phyloP scores from a whole-genome alignment of 2,113 vertebrate genomes.

The Oryzias javanicus region DNA sequence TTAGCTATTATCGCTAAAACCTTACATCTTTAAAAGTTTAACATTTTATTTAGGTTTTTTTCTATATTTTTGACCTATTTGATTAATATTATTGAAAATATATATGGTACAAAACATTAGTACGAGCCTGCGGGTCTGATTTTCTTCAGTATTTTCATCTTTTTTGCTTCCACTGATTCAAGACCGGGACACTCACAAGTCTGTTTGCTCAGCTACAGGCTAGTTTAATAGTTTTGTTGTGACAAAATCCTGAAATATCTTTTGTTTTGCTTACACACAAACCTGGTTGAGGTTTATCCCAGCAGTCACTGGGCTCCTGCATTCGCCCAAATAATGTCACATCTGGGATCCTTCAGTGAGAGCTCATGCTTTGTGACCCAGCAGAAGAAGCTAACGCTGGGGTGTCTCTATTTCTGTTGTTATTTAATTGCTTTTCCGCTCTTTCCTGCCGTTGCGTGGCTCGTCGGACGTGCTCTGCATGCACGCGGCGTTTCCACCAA shows the following conservation, averaged over 20 bases:
- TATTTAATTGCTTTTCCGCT: constrained; percentile 12
- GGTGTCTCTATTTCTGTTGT: constrained; percentile 22
- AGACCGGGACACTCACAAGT: background rate
- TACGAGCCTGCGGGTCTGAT: too few relatives aligned
- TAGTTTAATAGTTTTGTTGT: background rate
- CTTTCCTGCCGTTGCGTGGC: constrained; percentile 16
- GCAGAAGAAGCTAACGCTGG: constrained; percentile 35
- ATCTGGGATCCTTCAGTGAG: constrained; percentile 41
- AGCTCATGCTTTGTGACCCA: constrained; percentile 61
- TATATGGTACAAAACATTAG: too few relatives aligned
- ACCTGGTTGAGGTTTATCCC: constrained; percentile 53
- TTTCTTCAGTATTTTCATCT: too few relatives aligned
- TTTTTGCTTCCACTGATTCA: background rate
- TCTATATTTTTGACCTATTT: too few relatives aligned
- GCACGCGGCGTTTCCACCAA: constrained; percentile 5
- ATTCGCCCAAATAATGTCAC: constrained; percentile 58
- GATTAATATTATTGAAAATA: too few relatives aligned
- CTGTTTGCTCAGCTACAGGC: constrained; percentile 15
- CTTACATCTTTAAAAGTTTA: too few relatives aligned
- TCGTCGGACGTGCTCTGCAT: constrained; percentile 48
- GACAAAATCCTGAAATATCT: constrained; percentile 7
- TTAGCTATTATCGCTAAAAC: too few relatives aligned
- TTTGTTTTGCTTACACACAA: constrained; percentile 27
- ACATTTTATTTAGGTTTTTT: too few relatives aligned
- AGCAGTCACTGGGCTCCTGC: constrained; percentile 43